A percentile compares a stretch with the other conserved stretches of the same genome.
phyloP scores from a whole-genome alignment of 2,113 vertebrate species.

The Thalassoma bifasciatum region DNA sequence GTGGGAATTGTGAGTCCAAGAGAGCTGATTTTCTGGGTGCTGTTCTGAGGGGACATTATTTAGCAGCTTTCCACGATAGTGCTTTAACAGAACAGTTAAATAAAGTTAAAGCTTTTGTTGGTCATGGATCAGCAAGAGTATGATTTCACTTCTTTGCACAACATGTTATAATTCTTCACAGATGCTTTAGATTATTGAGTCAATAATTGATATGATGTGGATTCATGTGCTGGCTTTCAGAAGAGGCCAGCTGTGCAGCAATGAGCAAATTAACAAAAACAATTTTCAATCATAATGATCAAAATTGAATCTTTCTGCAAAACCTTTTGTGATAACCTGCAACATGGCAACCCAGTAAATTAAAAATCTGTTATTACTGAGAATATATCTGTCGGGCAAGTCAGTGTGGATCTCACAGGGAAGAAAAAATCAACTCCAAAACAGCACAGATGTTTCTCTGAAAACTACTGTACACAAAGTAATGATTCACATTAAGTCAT shows the following conservation, averaged over 20 bases:
- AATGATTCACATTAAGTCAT: constrained; percentile 56
- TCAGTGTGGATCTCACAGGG: constrained; percentile 21
- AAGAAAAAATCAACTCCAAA: constrained; percentile 17
- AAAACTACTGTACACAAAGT: constrained; percentile 49
- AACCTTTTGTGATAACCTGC: not conserved
- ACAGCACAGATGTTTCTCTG: constrained; percentile 39
- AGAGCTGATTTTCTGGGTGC: too few species aligned
- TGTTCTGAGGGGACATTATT: too few species aligned
- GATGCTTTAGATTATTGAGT: not conserved
- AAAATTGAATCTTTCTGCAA: constrained; percentile 4
- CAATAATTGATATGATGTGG: not conserved
- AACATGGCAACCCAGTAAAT: not conserved
- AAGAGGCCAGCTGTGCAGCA: constrained; percentile 35
- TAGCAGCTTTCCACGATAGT: too few species aligned
- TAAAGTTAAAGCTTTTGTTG: too few species aligned
- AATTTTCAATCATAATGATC: too few species aligned
- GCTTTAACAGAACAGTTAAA: too few species aligned
- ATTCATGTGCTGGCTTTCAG: constrained; percentile 7
- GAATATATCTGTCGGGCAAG: not conserved
- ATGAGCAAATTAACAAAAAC: not conserved
- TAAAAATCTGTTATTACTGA: not conserved
- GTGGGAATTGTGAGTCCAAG: too few species aligned
- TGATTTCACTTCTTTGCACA: too few species aligned
- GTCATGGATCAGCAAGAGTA: too few species aligned
- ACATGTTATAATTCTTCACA: too few species aligned